Evolutionary conservation across 1,140 invertebrate species (phyloP), one percentile per base, ranked within the genome.

Genomic region (Frieseomelitta varia): DNA sequence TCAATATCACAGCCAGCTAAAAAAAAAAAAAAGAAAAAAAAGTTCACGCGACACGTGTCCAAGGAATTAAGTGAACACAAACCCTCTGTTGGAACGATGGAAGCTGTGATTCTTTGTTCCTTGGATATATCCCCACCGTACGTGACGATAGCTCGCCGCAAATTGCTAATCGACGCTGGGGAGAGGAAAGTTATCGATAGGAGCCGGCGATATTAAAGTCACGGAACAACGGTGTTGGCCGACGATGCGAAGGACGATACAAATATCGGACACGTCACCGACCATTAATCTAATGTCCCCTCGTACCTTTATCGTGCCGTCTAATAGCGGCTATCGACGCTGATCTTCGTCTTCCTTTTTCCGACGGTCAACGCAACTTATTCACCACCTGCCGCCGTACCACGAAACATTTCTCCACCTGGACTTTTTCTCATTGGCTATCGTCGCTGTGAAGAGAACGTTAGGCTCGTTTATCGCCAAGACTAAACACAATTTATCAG

Each of bases 261-360:
- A 89, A 89, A 89, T 88, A 89, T 89, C 84, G 86, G 73, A 89
- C 76, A 74, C 79, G 63, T 61, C 61, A 67, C 19, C 27, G 61
- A 56, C 84, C 77, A 88, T 89, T 89, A 89, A 89, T 89, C 87
- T 88, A 88, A 86, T 73, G 77, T 83, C 79, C 87, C 77, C 80
- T 84, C 77, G 87, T 80, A 79, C 79, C 76, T 68, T 83, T 83
- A 86, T 84, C 76, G 84, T n/a, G 73, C 68, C 34, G 76, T 79
- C 80, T 75, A 83, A 83, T 84, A 72, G 76, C 71, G 51, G 77
- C 56, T 58, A 85, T 85, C 86, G 79, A 82, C 83, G 82, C 51
- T 75, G 79, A 78, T 65, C 30, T 30, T 30, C 30, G 84, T 79
- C 87, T 88, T 88, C 72, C 87, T 83, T 65, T 85, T 75, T 65